phyloP scores from a whole-genome alignment of 2,113 vertebrate species.

The Odontophorus gujanensis region DNA sequence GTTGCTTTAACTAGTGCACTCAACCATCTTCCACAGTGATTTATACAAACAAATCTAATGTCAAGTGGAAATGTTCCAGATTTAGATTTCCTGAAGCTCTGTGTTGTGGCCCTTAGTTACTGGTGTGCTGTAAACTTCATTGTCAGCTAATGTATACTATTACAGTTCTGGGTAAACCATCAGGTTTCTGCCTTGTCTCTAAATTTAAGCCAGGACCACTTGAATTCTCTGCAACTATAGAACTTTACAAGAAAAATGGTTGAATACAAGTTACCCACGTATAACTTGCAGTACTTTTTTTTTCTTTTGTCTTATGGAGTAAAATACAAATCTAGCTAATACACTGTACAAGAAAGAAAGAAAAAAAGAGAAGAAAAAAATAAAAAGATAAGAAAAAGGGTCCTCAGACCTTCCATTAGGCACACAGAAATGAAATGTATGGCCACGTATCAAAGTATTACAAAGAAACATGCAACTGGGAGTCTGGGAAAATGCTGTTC shows the following conservation, averaged over 20 bases:
- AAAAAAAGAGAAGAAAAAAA: not conserved
- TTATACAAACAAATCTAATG: constrained; percentile 50
- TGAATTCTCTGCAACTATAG: not conserved
- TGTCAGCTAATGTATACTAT: not conserved
- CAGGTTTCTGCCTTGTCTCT: not conserved
- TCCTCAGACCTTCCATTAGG: not conserved
- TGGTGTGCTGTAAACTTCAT: constrained; percentile 11
- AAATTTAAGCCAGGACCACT: not conserved
- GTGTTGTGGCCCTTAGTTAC: not conserved
- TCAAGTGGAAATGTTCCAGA: constrained; percentile 33
- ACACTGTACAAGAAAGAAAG: not conserved
- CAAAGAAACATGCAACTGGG: not conserved
- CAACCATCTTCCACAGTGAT: constrained; percentile 23
- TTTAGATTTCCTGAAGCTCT: constrained; percentile 12
- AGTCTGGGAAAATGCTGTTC: not conserved
- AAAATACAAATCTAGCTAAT: not conserved
- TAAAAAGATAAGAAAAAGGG: not conserved
- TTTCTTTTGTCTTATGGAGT: not conserved
- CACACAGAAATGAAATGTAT: not conserved
- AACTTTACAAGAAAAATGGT: not conserved
- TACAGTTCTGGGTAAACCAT: not conserved
- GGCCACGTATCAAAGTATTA: not conserved
- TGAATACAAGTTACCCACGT: not conserved
- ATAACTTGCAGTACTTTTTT: not conserved
- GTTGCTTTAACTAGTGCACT: constrained; percentile 57